Evolutionary conservation across 2,888 invertebrate genomes (phyloP), one percentile per base, ranked within the genome.

Genomic region (Spodoptera picta): DNA sequence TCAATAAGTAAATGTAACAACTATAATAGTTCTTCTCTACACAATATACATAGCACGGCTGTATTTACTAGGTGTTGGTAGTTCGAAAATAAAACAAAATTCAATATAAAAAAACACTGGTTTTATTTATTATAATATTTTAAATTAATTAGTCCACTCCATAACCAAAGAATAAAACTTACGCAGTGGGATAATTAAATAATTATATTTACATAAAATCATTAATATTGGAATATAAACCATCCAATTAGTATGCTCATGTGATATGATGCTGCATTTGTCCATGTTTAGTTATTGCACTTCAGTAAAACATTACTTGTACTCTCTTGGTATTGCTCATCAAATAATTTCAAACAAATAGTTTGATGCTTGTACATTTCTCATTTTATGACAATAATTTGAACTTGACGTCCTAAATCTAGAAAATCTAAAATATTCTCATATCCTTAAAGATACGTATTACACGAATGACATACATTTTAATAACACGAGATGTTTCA

Each of bases 301-400:
- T 69, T 83, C 79, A 83, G 82, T 85, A 75, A 79, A 80, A 81
- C 63, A 80, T 83, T 77, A 82, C 82, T 91, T 90, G 92, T 91
- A 91, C 88, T 90, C 75, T 87, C 73, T 82, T 83, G 87, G 87
- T 92, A 91, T 90, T 90, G 90, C 92, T 91, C 85, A 85, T 87
- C 84, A 82, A 82, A 82, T 85, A 75, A 68, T 60, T 73, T 79
- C 86, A 86, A 87, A 87, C 85, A 65, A 73, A 70, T 62, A 56
- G 86, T 83, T 87, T 84, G 82, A 83, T 70, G 75, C 76, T 87
- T 89, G 87, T 88, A 88, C 85, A 81, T 86, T 77, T 76, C 36
- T 36, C 61, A 46, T 77, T 79, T 72, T 80, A 83, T 70, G 81
- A 84, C 81, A 84, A 82, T 77, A 83, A 86, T 88, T 86, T 87